Evolutionary conservation across 2,888 invertebrate genomes (phyloP), one percentile per base, ranked within the genome.

Genomic region (Plagiodera versicolora): DNA sequence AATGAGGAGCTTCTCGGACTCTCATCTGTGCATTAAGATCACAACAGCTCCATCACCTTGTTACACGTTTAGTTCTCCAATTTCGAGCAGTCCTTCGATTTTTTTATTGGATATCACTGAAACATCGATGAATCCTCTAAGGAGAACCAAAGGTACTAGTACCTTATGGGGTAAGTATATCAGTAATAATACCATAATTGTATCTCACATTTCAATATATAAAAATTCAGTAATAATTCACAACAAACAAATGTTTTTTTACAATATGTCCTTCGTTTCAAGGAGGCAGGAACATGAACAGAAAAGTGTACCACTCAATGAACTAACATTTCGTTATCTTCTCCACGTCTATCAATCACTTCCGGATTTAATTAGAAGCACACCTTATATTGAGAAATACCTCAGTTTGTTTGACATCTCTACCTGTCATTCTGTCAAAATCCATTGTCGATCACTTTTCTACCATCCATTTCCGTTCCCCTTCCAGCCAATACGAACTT

Each of bases 1-100:
- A 66, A 89, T 89, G 78, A 82, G 89, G 69, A 89, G 89, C 76
- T 89, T 89, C 76, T 89, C 89, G 32, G 89, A 89, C 77, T 89
- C 89, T 2, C 89, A 89, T 76, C 83, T 90, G 4, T 89, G 88
- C 75, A 83, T 90, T 20, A 89, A 89, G 75, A 82, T 89, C 45
- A 83, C 88, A 28, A 84, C 89, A 6, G 83, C 87, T 19, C 84
- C 86, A 9, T 84, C 85, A 60, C 81, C 81, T 20, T 81, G 79
- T 81, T 85, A 78, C 78, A 85, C 79, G 73, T 85, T 80, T 80
- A 83, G 73, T 49, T 81, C 81, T 35, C 85, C 86, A 1, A 81
- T 85, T 2, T 86, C 87, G 28, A 87, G 86, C 74, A 86, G 86
- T 60, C 81, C 82, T 2, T 87, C 86, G 48, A 85, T 87, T 66